phyloP scores from a whole-genome alignment of 2,113 vertebrate species.

The Thalassarche chlororhynchos region DNA sequence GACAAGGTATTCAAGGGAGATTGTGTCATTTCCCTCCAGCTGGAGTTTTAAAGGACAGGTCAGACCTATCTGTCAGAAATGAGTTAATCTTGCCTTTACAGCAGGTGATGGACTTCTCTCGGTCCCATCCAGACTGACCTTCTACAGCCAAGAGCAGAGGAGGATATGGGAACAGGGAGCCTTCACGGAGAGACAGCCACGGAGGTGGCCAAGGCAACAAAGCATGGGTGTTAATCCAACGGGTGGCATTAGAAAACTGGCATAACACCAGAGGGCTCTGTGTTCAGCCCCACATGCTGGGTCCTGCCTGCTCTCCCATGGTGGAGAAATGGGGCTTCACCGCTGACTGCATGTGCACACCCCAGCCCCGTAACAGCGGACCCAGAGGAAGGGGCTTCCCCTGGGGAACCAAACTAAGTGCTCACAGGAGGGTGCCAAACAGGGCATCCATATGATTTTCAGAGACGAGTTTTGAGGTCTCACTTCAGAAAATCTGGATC shows the following conservation, averaged over 20 bases:
- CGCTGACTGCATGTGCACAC: fast-evolving
- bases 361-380: not conserved
- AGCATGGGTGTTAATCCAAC: fast-evolving
- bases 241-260: no score
- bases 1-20: not conserved
- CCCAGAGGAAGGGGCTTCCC: not conserved
- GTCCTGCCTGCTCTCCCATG: fast-evolving
- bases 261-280: fast-evolving
- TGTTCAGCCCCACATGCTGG: fast-evolving
- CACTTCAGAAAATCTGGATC: not conserved
- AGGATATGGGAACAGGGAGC: not conserved
- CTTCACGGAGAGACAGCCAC: not conserved
- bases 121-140: not conserved
- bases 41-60: not conserved
- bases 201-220: not conserved
- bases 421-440: not conserved
- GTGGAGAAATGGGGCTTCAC: no score
- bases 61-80: not conserved
- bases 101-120: not conserved
- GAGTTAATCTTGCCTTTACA: not conserved
- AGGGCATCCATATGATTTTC: fast-evolving
- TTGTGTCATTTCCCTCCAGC: not conserved
- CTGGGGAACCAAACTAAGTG: not conserved
- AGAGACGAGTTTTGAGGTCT: not conserved
- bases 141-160: not conserved